Conservation (phyloP, 2,113 vertebrate genomes). For the Crotalus helleri region DNA sequence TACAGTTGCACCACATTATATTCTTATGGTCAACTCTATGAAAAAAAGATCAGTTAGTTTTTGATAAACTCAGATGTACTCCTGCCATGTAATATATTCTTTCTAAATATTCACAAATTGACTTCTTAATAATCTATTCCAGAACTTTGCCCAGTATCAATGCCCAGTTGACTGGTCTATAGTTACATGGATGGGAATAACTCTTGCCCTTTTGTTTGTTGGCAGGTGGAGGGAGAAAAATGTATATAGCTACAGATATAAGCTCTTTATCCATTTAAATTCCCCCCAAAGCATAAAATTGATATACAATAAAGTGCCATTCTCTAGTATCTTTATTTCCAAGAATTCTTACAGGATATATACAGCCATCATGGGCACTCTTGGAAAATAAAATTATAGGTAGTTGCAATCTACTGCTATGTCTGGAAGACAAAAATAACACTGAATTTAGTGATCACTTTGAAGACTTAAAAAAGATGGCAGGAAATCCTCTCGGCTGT, state of each 20-base stretch:
- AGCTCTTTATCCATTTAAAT: background rate
- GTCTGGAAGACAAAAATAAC: background rate
- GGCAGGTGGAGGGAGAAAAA: background rate
- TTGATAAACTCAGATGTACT: background rate
- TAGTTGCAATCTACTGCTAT: background rate
- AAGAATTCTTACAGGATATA: background rate
- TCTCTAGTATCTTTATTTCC: background rate
- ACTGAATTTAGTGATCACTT: background rate
- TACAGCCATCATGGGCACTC: background rate
- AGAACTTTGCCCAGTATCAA: background rate
- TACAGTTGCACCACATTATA: background rate
- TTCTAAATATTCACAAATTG: background rate
- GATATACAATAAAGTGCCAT: background rate
- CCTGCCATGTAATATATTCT: background rate
- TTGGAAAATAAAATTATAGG: background rate
- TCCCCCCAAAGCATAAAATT: background rate
- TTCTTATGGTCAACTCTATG: background rate
- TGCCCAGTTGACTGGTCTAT: background rate
- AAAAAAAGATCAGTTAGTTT: background rate
- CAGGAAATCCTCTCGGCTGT: background rate
- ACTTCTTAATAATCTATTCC: background rate
- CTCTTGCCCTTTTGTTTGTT: background rate
- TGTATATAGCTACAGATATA: background rate
- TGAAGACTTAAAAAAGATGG: background rate
- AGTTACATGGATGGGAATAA: background rate